A percentile compares a stretch with the other conserved stretches of the same genome.
Evolutionary conservation across 2,113 vertebrate species (phyloP).

Genomic region (Girardinichthys multiradiatus): DNA sequence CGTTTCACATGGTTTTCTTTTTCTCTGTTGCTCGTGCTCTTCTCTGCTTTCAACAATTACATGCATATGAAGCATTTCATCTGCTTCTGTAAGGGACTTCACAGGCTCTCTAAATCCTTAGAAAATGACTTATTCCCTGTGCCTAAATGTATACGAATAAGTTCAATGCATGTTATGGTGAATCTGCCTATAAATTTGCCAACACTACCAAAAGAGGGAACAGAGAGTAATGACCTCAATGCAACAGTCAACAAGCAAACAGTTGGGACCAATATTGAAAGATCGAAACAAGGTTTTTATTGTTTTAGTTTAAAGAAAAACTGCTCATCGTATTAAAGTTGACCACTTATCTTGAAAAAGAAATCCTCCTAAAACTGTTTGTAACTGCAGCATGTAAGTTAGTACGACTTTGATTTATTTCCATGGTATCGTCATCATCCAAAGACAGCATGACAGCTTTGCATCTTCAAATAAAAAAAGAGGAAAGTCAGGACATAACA

Average conservation of each 20-base stretch:
- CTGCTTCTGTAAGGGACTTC: not conserved
- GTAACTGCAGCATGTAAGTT: too few relatives aligned
- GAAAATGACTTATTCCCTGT: constrained; percentile 11
- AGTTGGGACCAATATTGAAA: not conserved
- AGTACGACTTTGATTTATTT: too few relatives aligned
- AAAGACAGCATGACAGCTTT: too few relatives aligned
- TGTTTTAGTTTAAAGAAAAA: not conserved
- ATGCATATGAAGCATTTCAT: constrained; percentile 28
- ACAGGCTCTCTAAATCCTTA: not conserved
- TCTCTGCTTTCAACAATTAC: constrained; percentile 12
- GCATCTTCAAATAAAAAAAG: too few relatives aligned
- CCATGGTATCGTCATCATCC: too few relatives aligned
- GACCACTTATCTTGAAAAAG: not conserved
- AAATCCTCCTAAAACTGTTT: too few relatives aligned
- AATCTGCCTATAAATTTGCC: constrained; percentile 6
- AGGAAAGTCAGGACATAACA: not conserved
- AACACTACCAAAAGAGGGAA: constrained; percentile 12
- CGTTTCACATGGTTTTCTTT: constrained; percentile 18
- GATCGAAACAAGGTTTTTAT: not conserved
- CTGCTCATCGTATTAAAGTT: not conserved
- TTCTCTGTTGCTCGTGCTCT: not conserved
- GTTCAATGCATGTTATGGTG: constrained; percentile 12
- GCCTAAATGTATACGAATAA: constrained; percentile 16
- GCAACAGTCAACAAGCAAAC: constrained; percentile 6
- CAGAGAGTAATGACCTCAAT: not conserved